Evolutionary conservation across 53 echinoderm and acorn worm genomes (phyloP), one percentile per base, ranked within the genome.

Genomic region (Pentamera pediparva): DNA sequence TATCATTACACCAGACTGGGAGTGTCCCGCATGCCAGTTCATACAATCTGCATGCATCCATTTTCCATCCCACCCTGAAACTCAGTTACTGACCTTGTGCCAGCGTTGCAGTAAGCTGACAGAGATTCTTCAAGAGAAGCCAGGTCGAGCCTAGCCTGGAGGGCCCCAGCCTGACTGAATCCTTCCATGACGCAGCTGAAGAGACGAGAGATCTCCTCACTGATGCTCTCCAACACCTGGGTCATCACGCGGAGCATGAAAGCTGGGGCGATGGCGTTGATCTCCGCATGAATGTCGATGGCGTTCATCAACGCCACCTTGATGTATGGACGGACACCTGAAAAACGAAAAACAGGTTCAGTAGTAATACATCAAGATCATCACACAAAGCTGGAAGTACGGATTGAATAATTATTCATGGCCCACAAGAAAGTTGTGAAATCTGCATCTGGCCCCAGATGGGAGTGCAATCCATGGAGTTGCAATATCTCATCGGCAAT

Each of bases 221-320:
- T 76, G 32, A 96, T 70, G 11, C 91, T 91, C 62, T 91, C 91
- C 37, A 96, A 37, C 22, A 96, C 90, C 48, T 82, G 69, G 35
- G 91, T 87, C 96, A 96, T 96, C 40, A 96, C 90, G 5, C 96
- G 88, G 6, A 84, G 76, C 83, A 96, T 91, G 80, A 96, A 96
- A 36, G 87, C 90, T 0, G 96, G 96, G 6, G 96, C 90, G 17
- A 96, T 96, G 69, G 96, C 96, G 32, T 96, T 87, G 51, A 96
- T 87, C 74, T 96, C 96, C 0, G 96, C 91, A 45, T 96, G 96
- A 28, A 96, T 96, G 19, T 79, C 87, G 0, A 96, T 83, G 2
- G 90, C 82, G 27, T 45, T 80, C 91, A 96, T 91, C n/a, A 96
- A 52, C 20, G 88, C 96, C 39, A 85, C 88, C 79, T 91, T 91